Evolutionary conservation across 2,797 vertebrate species (phyloP), one percentile per base, ranked within the genome.

Genomic region (Buphagus erythrorhynchus): DNA sequence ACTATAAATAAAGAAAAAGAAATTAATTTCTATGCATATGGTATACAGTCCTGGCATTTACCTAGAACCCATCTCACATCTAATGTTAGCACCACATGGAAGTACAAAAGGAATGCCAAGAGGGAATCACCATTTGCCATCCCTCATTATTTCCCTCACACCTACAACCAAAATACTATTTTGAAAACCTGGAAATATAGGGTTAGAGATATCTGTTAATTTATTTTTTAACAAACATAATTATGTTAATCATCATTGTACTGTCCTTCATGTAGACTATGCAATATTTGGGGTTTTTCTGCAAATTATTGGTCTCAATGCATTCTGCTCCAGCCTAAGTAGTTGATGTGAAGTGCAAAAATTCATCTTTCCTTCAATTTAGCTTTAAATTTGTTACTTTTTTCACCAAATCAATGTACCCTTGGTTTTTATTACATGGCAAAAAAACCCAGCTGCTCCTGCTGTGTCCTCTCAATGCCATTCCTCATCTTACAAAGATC

Each of bases 261-360:
- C 13, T 59, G 31, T 51, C 35, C n/a, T 57, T 52, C 17, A 21
- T 16, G 16, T 9, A 55, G 33, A 49, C 42, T 5, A 42, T 19
- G 6, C 7, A 42, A 7, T 9, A 0, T 38, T 25, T 55, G 36
- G 31, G 9, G 0, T 0, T 24, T 35, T 66, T 78, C 54, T 81
- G 24, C 19, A 74, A 57, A 36, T 48, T 66, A 29, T 6, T 26
- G 2, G 6, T 24, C 13, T 16, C n/a, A 83, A 3, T 9, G 5
- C 26, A 36, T 46, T 62, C 21, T 19, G 45, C 24, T 86, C 40
- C 36, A 48, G 7, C 16, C 31, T 40, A 59, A 10, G 21, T 7
- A 77, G 22, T 19, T 8, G 36, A 12, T 7, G 2, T n/a, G 10
- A 66, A 79, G 10, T 19, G 10, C 67, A 91, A 80, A 69, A 75